Base-by-base conservation (phyloP, 2,113 vertebrate species). In the Malurus elegans region DNA sequence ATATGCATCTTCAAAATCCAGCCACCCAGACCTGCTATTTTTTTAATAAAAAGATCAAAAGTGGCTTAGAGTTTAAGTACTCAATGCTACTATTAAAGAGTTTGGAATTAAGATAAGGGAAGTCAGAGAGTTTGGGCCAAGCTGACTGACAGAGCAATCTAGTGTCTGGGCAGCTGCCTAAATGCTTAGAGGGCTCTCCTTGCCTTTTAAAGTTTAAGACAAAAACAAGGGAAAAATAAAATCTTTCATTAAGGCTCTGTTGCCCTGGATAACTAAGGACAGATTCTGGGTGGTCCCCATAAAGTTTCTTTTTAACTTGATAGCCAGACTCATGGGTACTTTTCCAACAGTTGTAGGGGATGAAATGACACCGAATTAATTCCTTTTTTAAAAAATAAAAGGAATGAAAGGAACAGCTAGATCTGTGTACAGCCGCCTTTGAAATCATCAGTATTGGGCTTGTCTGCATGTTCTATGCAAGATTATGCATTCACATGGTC, bases 251-350 rank as follows among this genome's bases (percentile, higher is more conserved):
- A 88, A 71, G 54, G 15, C 25, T 67, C 64, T 79, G 15, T 92
- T 96, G 28, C 72, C 47, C 75, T 70, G 67, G 48, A 94, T 90
- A 81, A 91, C 74, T 23, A 91, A 62, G 50, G 58, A 93, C 29
- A 73, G 54, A 70, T 94, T 76, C 90, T 95, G 94, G 91, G 95
- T 94, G 81, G 94, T 95, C 93, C 9, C 18, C 17, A 21, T 70
- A 28, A 85, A 88, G 12, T 83, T 91, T 80, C 90, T 88, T 95
- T 94, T 96, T 93, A 95, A 92, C 81, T 83, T 83, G 85, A 87
- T 86, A 92, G 85, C 74, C 40, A 44, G 53, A 50, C 64, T 83
- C 47, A 20, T 34, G 70, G 25, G 17, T 88, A 42, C 16, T 90
- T 93, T 79, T 93, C 82, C 75, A 78, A 69, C 60, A 88, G 57